Evolutionary conservation across 2,797 vertebrate genomes (phyloP), one percentile per base, ranked within the genome.

Genomic region (Remorina albescens): DNA sequence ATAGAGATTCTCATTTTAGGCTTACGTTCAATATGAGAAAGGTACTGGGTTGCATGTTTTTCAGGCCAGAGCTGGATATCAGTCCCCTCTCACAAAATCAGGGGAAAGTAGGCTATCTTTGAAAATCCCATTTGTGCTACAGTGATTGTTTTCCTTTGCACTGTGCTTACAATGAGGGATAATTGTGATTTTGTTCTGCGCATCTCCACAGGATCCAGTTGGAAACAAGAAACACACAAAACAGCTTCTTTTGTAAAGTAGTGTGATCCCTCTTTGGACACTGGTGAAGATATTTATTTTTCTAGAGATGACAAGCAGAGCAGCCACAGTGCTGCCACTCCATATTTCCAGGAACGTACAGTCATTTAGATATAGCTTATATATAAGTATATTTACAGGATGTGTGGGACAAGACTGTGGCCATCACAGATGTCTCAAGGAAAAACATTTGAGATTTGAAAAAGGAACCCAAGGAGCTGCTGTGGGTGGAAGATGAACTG

Each of bases 271-370:
- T 94, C 86, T 93, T 93, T 95, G 95, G 94, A 93, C 95, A 95
- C 89, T 90, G 89, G 91, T 92, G 95, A 96, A 97, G 96, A 98
- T 96, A 95, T 98, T 96, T 99, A 99, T 99, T 99, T 99, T 99
- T 99, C 94, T 98, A 98, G 91, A 94, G 88, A 92, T 90, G 93
- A 95, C 81, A 93, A 91, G 85, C 86, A 84, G 84, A 88, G 91
- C 94, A 92, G 92, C 91, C 80, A 75, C 51, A 92, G 90, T 78
- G 95, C 92, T 91, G 95, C 89, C 95, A 92, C 81, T 91, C 85
- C 89, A 88, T 80, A 88, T 93, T 93, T 94, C 91, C 91, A 89
- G 89, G 90, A 90, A 93, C 85, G 65, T 90, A 78, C 81, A 84
- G 84, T 90, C 84, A 89, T 91, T 89, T 93, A 92, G 91, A 92